A percentile compares a stretch with the other conserved stretches of the same genome.
Evolutionary conservation across 2,113 vertebrate genomes (phyloP).

Genomic region (Bufo bufo): DNA sequence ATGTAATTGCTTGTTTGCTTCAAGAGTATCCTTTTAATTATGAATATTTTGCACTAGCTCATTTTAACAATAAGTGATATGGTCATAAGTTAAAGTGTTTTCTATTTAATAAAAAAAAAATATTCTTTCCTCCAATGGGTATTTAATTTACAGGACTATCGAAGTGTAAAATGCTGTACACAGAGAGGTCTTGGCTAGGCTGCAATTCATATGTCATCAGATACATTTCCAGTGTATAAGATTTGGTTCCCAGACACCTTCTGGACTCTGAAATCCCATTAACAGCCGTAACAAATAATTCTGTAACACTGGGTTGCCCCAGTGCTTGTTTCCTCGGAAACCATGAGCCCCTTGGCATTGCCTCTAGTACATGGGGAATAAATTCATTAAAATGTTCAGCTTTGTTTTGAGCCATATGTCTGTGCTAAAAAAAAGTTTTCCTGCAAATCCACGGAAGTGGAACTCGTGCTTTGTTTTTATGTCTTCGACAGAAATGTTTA

Average conservation of each 20-base stretch:
- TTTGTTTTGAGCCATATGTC: constrained; percentile 56
- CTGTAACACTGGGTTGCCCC: constrained; percentile 57
- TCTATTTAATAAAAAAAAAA: constrained; percentile 27
- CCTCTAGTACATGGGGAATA: constrained; percentile 54
- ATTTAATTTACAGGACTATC: constrained; percentile 47
- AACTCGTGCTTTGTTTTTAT: constrained; percentile 37
- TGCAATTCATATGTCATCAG: constrained; percentile 55
- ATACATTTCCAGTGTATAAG: constrained; percentile 54
- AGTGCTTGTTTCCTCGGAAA: constrained; percentile 56
- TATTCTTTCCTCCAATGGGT: constrained; percentile 19
- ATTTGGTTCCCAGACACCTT: constrained; percentile 57
- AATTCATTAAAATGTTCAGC: constrained; percentile 58
- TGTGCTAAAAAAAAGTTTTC: constrained; percentile 47
- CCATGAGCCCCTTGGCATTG: constrained; percentile 56
- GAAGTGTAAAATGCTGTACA: constrained; percentile 55
- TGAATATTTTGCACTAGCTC: constrained; percentile 14
- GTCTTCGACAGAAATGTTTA: constrained; percentile 33
- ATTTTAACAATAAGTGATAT: constrained; percentile 32
- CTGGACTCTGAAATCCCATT: constrained; percentile 58
- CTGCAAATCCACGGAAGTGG: constrained; percentile 43
- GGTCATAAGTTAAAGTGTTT: constrained; percentile 11
- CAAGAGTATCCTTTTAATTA: constrained; percentile 26
- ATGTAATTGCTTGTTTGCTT: constrained; percentile 12
- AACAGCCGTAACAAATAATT: constrained; percentile 59
- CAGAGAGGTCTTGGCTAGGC: constrained; percentile 52